A percentile compares a stretch with the other conserved stretches of the same genome.
phyloP scores from a whole-genome alignment of 2,888 invertebrate species.

The Melinopterus prodromus region DNA sequence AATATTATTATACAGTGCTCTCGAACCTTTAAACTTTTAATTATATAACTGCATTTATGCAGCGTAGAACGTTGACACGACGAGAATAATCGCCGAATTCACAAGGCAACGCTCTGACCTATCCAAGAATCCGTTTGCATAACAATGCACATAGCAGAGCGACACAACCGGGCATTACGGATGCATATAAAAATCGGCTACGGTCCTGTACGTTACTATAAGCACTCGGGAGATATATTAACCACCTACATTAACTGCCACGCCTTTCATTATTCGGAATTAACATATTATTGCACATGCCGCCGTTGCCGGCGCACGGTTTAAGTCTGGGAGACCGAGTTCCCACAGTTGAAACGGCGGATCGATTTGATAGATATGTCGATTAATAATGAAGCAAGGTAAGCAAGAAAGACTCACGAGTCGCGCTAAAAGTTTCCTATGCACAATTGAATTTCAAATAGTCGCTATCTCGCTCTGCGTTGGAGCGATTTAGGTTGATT shows the following conservation, averaged over 20 bases:
- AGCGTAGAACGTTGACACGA: not conserved
- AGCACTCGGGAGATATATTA: slow-evolving; percentile 17
- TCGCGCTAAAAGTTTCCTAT: slow-evolving; percentile 14
- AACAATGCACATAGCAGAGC: not conserved
- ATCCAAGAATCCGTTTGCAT: slow-evolving; percentile 4
- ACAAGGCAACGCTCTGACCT: not conserved
- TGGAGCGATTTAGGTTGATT: not conserved
- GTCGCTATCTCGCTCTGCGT: not conserved
- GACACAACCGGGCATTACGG: not conserved
- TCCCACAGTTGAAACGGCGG: slow-evolving; percentile 38
- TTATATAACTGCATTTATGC: not conserved
- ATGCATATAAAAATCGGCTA: not conserved
- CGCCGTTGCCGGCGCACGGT: not conserved
- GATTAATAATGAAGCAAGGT: slow-evolving; percentile 26
- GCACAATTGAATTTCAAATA: slow-evolving; percentile 24
- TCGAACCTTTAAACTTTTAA: not conserved
- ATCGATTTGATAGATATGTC: slow-evolving; percentile 35
- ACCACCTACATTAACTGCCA: slow-evolving; percentile 43
- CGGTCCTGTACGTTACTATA: not conserved
- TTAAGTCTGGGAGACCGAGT: slow-evolving; percentile 30
- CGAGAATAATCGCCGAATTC: not conserved
- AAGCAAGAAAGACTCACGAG: slow-evolving; percentile 19
- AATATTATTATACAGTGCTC: no score
- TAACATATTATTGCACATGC: slow-evolving; percentile 43
- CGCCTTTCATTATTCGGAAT: slow-evolving; percentile 45